Evolutionary conservation across 2,888 invertebrate species (phyloP), one percentile per base, ranked within the genome.

Genomic region (Thymelicus sylvestris): DNA sequence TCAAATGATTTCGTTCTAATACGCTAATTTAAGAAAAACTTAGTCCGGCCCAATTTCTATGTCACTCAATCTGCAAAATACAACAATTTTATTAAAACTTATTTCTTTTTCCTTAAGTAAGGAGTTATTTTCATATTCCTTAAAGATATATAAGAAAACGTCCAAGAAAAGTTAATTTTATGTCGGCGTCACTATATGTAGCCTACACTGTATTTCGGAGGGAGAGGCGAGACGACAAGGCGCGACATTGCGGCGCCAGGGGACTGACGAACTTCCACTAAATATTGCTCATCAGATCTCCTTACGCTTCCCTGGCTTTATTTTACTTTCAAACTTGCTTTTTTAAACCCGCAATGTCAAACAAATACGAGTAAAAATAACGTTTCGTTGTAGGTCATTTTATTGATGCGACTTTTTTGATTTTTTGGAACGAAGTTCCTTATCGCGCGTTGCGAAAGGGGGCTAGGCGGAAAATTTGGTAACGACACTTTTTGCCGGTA

Each of bases 181-280:
- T 39, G 7, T 38, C n/a, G 39, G 38, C 55, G 24, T 24, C 55
- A 52, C 19, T 52, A 19, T 8, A 15, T 52, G 19, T 52, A 7
- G 19, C 19, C 52, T 15, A 52, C 52, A 52, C 19, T 52, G 12
- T 47, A 13, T 19, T 52, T 31, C 31, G 13, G 31, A 65, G 48
- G 75, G 66, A 71, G 57, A 50, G 24, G 2, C 74, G 77, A 86
- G 86, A 85, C 87, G 19, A 2, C 75, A 77, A 86, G 86, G 83
- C 87, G 82, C 83, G 87, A 79, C 87, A 44, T 63, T 31, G 55
- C 66, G 87, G 85, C 87, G 86, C 85, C 86, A 70, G n/a, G 10
- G 59, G 59, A 59, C 13, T 7, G 39, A 59, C 59, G 59, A 59
- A 59, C 59, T 59, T 31, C n/a, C n/a, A 38, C 59, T 39, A 38